Conservation (phyloP, 2,888 invertebrate species). For the Hyppa rectilinea region DNA sequence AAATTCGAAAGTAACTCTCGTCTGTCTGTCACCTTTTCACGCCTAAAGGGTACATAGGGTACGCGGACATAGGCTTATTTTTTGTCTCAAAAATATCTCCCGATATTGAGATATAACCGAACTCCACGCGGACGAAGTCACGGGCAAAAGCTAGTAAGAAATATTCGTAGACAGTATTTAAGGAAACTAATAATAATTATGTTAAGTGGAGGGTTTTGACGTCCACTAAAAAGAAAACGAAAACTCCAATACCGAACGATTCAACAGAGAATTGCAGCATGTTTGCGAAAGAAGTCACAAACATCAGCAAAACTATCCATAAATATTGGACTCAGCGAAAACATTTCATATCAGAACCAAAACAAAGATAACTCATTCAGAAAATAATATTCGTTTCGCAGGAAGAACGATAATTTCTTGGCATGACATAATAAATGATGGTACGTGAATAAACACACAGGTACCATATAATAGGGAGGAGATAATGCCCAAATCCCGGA, state of each 20-base stretch:
- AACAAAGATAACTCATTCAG: conserved; percentile 51
- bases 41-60: too few relatives aligned
- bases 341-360: conserved; percentile 40
- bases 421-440: conserved; percentile 48
- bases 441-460: conserved; percentile 45
- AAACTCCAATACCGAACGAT: neutral
- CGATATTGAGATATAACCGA: too few relatives aligned
- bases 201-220: neutral
- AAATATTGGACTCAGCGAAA: conserved; percentile 26
- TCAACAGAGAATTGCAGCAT: conserved; percentile 13
- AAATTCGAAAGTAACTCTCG: too few relatives aligned
- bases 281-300: conserved; percentile 13
- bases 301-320: conserved; percentile 21
- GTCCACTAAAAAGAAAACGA: neutral
- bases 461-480: conserved; percentile 47
- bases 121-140: too few relatives aligned
- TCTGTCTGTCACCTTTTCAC: too few relatives aligned
- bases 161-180: neutral
- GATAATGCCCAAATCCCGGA: conserved; percentile 46
- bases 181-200: neutral
- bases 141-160: too few relatives aligned
- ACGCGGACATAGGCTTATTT: too few relatives aligned
- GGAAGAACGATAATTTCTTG: conserved; percentile 44
- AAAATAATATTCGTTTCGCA: conserved; percentile 45
- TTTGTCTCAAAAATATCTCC: too few relatives aligned